Percentiles rank a stretch among this genome's conserved stretches.
These are phyloP conservation scores for Metaphire vulgaris DNA, from an alignment of 1,140 invertebrate species.

Conservation along the genomic window DNA sequence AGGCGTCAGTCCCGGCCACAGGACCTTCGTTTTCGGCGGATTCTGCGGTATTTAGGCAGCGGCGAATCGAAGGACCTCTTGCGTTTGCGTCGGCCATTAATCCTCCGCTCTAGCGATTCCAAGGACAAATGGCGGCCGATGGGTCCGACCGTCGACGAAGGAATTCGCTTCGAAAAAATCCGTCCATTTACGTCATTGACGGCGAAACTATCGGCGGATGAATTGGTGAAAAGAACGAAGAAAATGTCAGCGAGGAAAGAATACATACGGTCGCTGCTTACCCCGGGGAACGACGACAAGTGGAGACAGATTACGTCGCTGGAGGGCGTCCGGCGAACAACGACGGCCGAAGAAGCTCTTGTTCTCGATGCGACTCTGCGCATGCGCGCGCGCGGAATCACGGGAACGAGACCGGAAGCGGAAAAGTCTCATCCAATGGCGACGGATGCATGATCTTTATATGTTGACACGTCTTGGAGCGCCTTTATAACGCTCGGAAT, in stretches of 20 bases:
- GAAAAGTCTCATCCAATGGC: too few relatives aligned
- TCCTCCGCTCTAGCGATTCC: neutral
- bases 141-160: neutral
- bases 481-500: too few relatives aligned
- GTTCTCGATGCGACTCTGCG: neutral
- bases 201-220: neutral
- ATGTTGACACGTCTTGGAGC: too few relatives aligned
- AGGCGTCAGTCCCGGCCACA: too few relatives aligned
- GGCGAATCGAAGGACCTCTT: too few relatives aligned
- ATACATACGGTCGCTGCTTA: neutral
- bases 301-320: slow-evolving; percentile 9
- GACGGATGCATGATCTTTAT: neutral
- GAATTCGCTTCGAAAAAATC: neutral
- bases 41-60: too few relatives aligned
- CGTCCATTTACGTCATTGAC: neutral
- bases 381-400: neutral
- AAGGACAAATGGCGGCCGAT: neutral
- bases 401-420: neutral
- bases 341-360: slow-evolving; percentile 6
- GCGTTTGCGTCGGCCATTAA: neutral
- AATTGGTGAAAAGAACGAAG: neutral
- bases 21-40: too few relatives aligned
- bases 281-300: neutral
- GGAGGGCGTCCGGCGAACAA: slow-evolving; percentile 11
- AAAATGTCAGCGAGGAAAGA: neutral